These are phyloP conservation scores for Tapirus terrestris DNA, from an alignment of 2,113 vertebrate genomes.

Conservation along the genomic window DNA sequence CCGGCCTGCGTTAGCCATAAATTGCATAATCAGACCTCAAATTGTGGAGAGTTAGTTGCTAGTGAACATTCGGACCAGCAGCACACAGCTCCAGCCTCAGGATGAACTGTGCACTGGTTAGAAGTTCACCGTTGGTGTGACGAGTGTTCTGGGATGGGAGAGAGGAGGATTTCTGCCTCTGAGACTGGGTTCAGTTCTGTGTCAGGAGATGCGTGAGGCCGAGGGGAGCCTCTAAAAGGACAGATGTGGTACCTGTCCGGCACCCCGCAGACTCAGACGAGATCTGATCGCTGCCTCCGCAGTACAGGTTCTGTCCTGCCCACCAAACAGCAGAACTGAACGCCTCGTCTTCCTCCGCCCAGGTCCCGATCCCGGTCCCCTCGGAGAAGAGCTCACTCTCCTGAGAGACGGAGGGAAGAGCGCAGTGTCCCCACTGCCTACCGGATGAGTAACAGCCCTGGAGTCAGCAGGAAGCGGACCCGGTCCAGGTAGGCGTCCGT, in stretches of 20 bases:
- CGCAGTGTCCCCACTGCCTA: constrained; percentile 88
- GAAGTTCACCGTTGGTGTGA: not conserved
- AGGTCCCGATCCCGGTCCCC: constrained; percentile 95
- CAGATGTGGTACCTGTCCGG: not conserved
- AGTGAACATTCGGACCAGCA: rapidly evolving
- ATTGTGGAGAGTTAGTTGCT: rapidly evolving
- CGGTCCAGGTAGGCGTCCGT: constrained; percentile 90
- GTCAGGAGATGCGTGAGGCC: not conserved
- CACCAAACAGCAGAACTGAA: not conserved
- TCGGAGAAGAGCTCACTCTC: constrained; percentile 87
- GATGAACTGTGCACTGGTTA: rapidly evolving
- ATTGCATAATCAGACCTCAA: rapidly evolving
- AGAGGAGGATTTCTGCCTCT: not conserved
- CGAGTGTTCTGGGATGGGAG: rapidly evolving
- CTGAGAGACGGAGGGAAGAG: constrained; percentile 91
- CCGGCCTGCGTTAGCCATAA: not conserved
- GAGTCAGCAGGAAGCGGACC: constrained; percentile 88
- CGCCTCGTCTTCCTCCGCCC: not conserved
- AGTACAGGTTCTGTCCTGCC: rapidly evolving
- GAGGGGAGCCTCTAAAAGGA: not conserved
- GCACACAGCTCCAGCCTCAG: rapidly evolving
- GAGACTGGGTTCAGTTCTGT: not conserved
- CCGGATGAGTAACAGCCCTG: constrained; percentile 91
- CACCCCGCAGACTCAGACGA: not conserved
- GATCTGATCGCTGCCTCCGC: not conserved